Evolutionary conservation across 2,888 invertebrate species (phyloP).

Genomic region (Drosophila rubida): DNA sequence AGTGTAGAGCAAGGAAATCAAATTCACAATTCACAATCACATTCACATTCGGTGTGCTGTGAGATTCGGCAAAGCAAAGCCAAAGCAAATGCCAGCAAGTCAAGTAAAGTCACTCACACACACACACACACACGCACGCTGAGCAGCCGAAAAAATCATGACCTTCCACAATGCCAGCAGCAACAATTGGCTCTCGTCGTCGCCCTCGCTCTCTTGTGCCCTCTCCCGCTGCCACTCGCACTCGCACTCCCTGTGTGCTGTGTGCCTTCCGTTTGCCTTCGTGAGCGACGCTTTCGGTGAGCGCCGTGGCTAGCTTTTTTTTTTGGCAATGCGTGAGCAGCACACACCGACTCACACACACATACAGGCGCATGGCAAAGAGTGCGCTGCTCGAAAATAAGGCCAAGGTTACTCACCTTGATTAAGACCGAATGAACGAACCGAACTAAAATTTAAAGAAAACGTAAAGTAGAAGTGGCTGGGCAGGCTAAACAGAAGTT

Average conservation of each 20-base stretch:
- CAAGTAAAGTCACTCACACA: slow-evolving; percentile 43
- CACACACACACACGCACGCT: slow-evolving; percentile 19
- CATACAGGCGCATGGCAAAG: slow-evolving; percentile 47
- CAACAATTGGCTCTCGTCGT: slow-evolving; percentile 54
- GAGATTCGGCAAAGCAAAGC: slow-evolving; percentile 16
- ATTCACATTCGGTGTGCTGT: slow-evolving; percentile 20
- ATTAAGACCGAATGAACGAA: slow-evolving; percentile 80
- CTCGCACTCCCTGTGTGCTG: slow-evolving; percentile 6
- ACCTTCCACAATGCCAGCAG: slow-evolving; percentile 84
- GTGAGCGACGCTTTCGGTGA: slow-evolving; percentile 56
- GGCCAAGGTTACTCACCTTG: slow-evolving; percentile 84
- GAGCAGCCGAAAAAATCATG: slow-evolving; percentile 78
- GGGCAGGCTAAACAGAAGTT: slow-evolving; percentile 58
- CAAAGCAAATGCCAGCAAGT: slow-evolving; percentile 58
- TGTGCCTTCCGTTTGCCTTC: slow-evolving; percentile 38
- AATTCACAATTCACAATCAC: slow-evolving; percentile 49
- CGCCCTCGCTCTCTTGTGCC: slow-evolving; percentile 38
- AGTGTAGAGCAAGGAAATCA: slow-evolving; percentile 51
- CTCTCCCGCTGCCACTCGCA: slow-evolving; percentile 5
- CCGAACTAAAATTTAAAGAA: slow-evolving; percentile 65
- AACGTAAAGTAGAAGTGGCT: slow-evolving; percentile 40
- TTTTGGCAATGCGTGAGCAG: slow-evolving; percentile 72
- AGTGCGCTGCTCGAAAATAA: slow-evolving; percentile 82
- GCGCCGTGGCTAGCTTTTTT: slow-evolving; percentile 58
- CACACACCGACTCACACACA: slow-evolving; percentile 20